Conservation (phyloP, 2,888 invertebrate species). For the Gastracanthus pulcherrimus region DNA sequence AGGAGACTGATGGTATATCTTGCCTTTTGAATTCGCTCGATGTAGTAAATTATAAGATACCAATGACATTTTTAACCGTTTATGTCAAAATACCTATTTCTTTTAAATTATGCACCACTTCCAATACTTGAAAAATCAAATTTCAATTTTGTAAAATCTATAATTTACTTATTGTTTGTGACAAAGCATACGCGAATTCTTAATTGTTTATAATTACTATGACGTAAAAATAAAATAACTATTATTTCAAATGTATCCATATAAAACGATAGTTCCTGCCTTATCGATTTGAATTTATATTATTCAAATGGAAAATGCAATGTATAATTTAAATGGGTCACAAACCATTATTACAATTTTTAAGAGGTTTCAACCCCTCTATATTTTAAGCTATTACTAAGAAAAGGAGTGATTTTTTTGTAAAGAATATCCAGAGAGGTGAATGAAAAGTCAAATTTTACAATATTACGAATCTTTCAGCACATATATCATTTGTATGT, state of each 20-base stretch:
- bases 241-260: slow-evolving; percentile 23
- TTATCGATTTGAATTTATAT: slow-evolving; percentile 37
- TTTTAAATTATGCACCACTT: slow-evolving; percentile 19
- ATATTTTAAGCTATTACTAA: slow-evolving; percentile 40
- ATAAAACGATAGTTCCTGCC: slow-evolving; percentile 39
- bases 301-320: slow-evolving; percentile 37
- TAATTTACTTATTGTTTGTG: slow-evolving; percentile 3
- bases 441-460: slow-evolving; percentile 18
- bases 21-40: slow-evolving; percentile 66
- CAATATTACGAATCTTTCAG: slow-evolving; percentile 34
- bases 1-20: slow-evolving; percentile 74
- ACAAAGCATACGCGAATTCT: slow-evolving; percentile 15
- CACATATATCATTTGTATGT: slow-evolving; percentile 47
- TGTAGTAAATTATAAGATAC: slow-evolving; percentile 11
- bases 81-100: not conserved
- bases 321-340: slow-evolving; percentile 35
- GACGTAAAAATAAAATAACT: slow-evolving; percentile 21
- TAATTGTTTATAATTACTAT: slow-evolving; percentile 1
- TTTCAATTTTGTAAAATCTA: slow-evolving; percentile 17
- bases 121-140: slow-evolving; percentile 15
- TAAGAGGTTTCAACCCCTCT: slow-evolving; percentile 17
- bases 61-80: slow-evolving; percentile 19
- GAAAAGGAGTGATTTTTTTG: slow-evolving; percentile 28
- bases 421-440: slow-evolving; percentile 13
- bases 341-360: slow-evolving; percentile 15